phyloP scores from a whole-genome alignment of 2,797 vertebrate genomes.

The Nyctalus aviator region DNA sequence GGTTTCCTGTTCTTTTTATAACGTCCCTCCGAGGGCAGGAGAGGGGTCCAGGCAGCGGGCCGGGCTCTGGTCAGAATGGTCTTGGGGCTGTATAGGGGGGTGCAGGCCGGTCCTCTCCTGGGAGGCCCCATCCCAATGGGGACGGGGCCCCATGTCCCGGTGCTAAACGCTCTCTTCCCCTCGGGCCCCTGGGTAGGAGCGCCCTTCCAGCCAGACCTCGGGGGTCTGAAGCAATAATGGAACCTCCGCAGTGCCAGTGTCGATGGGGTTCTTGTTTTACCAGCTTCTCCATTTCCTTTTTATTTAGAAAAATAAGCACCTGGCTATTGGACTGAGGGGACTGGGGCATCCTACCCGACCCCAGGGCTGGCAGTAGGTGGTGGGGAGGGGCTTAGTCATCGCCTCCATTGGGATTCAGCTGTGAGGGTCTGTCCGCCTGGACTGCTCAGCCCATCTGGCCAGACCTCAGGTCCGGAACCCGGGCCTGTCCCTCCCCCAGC shows the following conservation, averaged over 20 bases:
- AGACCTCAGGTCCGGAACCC: not conserved
- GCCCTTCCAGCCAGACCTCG: not conserved
- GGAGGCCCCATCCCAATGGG: not conserved
- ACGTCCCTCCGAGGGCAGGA: not conserved
- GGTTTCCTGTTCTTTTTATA: not conserved
- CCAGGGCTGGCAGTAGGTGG: not conserved
- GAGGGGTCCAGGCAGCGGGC: not conserved
- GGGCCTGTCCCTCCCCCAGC: not conserved
- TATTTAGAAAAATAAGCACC: constrained; percentile 45
- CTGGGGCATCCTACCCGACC: not conserved
- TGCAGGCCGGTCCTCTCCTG: not conserved
- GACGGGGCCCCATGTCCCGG: constrained; percentile 33
- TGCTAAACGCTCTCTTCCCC: constrained; percentile 30
- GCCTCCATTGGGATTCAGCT: not conserved
- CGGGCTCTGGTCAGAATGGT: not conserved
- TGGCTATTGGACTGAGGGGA: not conserved
- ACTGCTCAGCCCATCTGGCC: not conserved
- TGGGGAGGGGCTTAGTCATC: not conserved
- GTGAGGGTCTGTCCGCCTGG: not conserved
- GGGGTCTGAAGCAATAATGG: constrained; percentile 62
- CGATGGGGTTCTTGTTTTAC: constrained; percentile 31
- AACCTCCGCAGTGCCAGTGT: not conserved
- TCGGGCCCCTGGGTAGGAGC: not conserved
- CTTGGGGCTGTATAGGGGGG: not conserved
- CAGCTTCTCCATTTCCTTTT: constrained; percentile 55